Conservation (phyloP, 2,888 invertebrate species). For the Reticulitermes lucifugus region DNA sequence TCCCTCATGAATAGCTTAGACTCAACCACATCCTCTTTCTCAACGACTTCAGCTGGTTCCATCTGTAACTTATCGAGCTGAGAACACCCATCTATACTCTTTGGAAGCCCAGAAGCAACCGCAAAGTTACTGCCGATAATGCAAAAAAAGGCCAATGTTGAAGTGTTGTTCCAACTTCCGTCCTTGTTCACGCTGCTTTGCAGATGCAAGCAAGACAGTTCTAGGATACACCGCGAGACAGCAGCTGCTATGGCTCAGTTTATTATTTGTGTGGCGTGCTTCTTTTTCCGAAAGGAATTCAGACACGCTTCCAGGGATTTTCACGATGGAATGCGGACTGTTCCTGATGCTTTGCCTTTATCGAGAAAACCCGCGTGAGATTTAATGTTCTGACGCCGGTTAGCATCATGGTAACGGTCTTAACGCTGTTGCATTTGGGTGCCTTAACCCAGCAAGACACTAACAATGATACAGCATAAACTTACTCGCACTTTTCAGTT, state of each 20-base stretch:
- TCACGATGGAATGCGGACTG: too few species aligned
- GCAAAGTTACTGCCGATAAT: not conserved
- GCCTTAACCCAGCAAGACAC: too few species aligned
- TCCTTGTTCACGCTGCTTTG: not conserved
- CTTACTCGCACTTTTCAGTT: too few species aligned
- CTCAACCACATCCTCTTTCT: constrained; percentile 9
- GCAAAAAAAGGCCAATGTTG: not conserved
- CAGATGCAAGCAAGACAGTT: not conserved
- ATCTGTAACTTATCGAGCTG: not conserved
- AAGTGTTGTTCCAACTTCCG: not conserved
- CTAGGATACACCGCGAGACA: not conserved
- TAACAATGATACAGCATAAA: too few species aligned
- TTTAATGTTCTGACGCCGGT: too few species aligned
- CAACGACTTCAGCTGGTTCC: not conserved
- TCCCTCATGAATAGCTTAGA: constrained; percentile 13
- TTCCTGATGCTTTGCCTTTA: too few species aligned
- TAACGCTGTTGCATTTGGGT: too few species aligned
- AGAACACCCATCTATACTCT: constrained; percentile 1
- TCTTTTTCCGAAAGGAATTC: too few species aligned
- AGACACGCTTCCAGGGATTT: too few species aligned
- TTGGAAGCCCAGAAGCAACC: not conserved
- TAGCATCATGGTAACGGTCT: too few species aligned
- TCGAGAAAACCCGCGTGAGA: too few species aligned
- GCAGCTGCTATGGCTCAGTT: not conserved
- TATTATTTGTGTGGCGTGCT: not conserved